A percentile compares a stretch with the other conserved stretches of the same genome.
These are phyloP conservation scores for Caenorhabditis uteleia DNA, from an alignment of 2,888 invertebrate genomes.

Conservation along the genomic window DNA sequence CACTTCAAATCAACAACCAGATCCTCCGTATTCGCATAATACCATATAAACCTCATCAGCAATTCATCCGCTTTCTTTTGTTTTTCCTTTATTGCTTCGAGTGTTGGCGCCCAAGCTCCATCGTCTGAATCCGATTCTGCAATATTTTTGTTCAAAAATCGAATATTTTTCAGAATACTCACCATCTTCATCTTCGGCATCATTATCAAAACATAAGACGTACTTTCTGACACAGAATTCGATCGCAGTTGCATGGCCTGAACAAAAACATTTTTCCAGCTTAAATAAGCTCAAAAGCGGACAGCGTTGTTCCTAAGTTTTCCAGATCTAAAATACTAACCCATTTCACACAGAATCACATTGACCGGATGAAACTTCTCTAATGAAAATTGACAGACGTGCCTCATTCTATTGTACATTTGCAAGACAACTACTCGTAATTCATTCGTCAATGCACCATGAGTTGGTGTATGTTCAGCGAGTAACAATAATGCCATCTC, in stretches of 20 bases:
- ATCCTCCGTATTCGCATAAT: constrained; percentile 10
- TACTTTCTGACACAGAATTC: constrained; percentile 9
- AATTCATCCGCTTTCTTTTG: not conserved
- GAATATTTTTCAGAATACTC: not conserved
- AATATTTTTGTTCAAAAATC: not conserved
- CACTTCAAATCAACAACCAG: constrained; percentile 15
- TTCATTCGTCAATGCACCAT: constrained; percentile 6
- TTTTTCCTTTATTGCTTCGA: not conserved
- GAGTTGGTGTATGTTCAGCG: not conserved
- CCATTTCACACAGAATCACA: constrained; percentile 13
- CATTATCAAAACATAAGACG: constrained; percentile 6
- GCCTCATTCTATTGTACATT: constrained; percentile 19
- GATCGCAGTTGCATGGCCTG: constrained; percentile 6
- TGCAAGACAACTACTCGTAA: constrained; percentile 12
- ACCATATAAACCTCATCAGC: constrained; percentile 24
- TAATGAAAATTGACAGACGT: not conserved
- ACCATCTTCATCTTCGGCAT: constrained; percentile 4
- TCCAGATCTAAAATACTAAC: not conserved
- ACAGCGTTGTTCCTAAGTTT: not conserved
- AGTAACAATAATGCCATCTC: constrained; percentile 9
- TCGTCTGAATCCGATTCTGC: not conserved
- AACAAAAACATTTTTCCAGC: not conserved
- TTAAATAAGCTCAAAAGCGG: not conserved
- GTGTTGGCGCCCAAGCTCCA: not conserved
- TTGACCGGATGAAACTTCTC: constrained; percentile 10